Conservation (phyloP, 2,113 vertebrate genomes). For the Vidua chalybeata region DNA sequence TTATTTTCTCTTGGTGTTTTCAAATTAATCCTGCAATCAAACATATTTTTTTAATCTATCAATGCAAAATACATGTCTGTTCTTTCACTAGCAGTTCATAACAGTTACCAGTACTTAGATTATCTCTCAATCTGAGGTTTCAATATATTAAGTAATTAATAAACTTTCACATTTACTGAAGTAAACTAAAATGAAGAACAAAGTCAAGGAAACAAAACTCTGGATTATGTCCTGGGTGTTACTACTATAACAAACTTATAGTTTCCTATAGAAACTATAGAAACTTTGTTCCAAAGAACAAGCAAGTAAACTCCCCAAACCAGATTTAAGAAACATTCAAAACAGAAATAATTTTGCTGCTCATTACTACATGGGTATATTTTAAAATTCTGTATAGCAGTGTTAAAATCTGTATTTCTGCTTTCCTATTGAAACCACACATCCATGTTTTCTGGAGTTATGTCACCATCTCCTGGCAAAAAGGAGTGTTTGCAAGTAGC, state of each 20-base stretch:
- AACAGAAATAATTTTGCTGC: not conserved
- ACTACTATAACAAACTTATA: no score
- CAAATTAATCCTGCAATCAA: not conserved
- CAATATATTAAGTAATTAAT: not conserved
- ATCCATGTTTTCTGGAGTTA: not conserved
- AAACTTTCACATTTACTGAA: not conserved
- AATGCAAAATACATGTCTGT: not conserved
- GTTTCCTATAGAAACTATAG: not conserved
- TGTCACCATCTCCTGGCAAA: slow-evolving; percentile 27
- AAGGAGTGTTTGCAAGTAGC: not conserved
- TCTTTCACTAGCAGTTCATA: not conserved
- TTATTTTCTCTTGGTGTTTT: not conserved
- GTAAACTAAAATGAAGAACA: not conserved
- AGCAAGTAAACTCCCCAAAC: fast-evolving
- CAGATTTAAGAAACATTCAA: not conserved
- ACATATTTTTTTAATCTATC: not conserved
- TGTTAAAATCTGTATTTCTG: not conserved
- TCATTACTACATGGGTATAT: not conserved
- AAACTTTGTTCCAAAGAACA: not conserved
- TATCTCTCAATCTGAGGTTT: not conserved
- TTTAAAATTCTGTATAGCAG: fast-evolving
- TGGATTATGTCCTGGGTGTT: not conserved
- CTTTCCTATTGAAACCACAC: not conserved
- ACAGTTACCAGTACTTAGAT: not conserved
- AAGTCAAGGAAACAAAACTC: not conserved